These are phyloP conservation scores for Peromyscus attwateri DNA, from an alignment of 2,797 vertebrate genomes.

Conservation along the genomic window DNA sequence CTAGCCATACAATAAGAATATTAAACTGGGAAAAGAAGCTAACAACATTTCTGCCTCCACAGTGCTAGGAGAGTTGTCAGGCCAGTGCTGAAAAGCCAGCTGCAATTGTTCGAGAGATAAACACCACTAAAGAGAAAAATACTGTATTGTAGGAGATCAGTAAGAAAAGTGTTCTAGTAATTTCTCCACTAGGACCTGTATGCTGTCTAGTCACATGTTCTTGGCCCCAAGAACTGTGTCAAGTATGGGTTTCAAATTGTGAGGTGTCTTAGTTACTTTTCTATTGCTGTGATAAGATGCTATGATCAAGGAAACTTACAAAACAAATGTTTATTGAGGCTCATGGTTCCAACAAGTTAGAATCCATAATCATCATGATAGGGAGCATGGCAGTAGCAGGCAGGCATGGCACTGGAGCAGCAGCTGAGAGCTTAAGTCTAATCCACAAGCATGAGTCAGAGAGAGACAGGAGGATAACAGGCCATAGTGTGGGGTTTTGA, in stretches of 20 bases:
- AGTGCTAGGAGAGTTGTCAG: background rate
- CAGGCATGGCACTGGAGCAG: background rate
- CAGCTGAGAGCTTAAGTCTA: background rate
- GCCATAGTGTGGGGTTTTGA: background rate
- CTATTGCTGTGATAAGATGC: background rate
- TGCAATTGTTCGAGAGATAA: background rate
- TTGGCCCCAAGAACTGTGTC: background rate
- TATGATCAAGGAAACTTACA: background rate
- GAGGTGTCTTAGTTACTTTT: background rate
- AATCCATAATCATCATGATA: no score
- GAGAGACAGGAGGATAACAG: background rate
- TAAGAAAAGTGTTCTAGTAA: no score
- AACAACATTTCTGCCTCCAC: background rate
- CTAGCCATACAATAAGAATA: background rate
- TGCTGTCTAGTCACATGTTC: no score
- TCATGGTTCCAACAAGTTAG: background rate
- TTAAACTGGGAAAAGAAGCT: background rate
- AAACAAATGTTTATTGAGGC: background rate
- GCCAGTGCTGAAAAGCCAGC: background rate
- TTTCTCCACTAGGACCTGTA: background rate
- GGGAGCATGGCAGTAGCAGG: background rate
- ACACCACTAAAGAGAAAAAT: background rate
- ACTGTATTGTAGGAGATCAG: no score
- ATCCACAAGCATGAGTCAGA: background rate
- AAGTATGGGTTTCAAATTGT: background rate